Conservation (phyloP, 2,888 invertebrate genomes). For the Monopis laevigella region DNA sequence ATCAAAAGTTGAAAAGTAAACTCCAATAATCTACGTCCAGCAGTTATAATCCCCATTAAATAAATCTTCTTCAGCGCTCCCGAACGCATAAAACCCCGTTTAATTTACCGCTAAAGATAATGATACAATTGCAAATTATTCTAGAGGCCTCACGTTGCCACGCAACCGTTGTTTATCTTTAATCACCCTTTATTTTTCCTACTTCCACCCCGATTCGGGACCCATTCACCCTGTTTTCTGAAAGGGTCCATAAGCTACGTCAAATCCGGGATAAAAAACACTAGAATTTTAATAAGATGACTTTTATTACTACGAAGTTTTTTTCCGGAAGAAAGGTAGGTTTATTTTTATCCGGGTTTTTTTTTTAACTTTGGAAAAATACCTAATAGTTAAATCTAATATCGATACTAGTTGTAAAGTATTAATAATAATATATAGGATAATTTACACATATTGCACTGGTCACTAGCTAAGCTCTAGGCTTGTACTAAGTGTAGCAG, state of each 20-base stretch:
- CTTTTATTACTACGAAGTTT: too few species aligned
- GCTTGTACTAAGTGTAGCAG: too few species aligned
- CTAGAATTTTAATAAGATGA: conserved; percentile 11
- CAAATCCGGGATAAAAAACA: conserved; percentile 28
- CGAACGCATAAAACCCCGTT: conserved; percentile 38
- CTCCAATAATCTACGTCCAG: conserved; percentile 24
- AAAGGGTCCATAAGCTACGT: conserved; percentile 50
- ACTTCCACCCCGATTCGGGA: conserved; percentile 39
- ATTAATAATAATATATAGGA: too few species aligned
- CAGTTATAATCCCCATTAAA: conserved; percentile 18
- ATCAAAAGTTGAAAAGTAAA: conserved; percentile 23
- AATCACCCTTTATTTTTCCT: conserved; percentile 56
- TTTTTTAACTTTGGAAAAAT: too few species aligned
- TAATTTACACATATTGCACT: too few species aligned
- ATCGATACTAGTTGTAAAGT: too few species aligned
- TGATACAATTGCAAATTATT: conserved; percentile 57
- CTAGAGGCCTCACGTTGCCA: conserved; percentile 34
- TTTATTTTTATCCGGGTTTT: too few species aligned
- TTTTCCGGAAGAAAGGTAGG: too few species aligned
- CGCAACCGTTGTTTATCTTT: conserved; percentile 56
- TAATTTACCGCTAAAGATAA: conserved; percentile 46
- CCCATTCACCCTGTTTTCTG: conserved; percentile 16
- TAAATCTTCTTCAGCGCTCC: conserved; percentile 32
- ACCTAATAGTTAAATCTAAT: too few species aligned
- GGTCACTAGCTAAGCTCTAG: too few species aligned